These are phyloP conservation scores for Amorpha juglandis DNA, from an alignment of 2,888 invertebrate genomes.

Conservation along the genomic window DNA sequence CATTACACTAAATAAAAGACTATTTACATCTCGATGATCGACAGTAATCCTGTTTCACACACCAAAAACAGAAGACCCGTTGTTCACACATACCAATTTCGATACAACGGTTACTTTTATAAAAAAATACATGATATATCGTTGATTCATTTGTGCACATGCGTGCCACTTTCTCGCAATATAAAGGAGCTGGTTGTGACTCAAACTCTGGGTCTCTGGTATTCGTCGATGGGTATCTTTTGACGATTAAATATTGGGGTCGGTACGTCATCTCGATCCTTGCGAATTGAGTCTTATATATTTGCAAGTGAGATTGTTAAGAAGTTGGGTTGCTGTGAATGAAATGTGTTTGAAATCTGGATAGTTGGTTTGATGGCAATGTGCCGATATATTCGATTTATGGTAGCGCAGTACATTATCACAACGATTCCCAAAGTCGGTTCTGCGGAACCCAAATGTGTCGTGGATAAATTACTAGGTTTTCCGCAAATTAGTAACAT, in stretches of 20 bases:
- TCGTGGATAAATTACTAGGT: no score
- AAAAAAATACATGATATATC: neutral
- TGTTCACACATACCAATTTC: conserved; percentile 11
- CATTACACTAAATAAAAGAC: neutral
- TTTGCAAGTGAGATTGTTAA: neutral
- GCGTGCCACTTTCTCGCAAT: conserved; percentile 15
- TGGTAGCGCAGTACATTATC: no score
- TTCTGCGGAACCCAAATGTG: no score
- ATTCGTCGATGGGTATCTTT: conserved; percentile 17
- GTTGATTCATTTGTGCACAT: conserved; percentile 21
- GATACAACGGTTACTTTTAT: conserved; percentile 18
- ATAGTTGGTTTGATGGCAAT: neutral
- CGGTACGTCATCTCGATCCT: conserved; percentile 9
- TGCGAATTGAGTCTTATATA: neutral
- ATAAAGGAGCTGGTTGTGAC: conserved; percentile 17
- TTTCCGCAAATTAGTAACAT: no score
- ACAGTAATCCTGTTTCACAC: conserved; percentile 11
- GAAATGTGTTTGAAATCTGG: neutral
- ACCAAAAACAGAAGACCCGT: conserved; percentile 19
- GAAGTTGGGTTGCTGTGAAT: neutral
- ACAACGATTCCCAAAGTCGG: no score
- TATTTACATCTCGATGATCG: neutral
- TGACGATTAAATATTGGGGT: conserved; percentile 21
- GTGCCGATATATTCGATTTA: neutral
- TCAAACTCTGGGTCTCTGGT: conserved; percentile 17